Evolutionary conservation across 2,888 invertebrate species (phyloP).

Genomic region (Drosophila demipolita): DNA sequence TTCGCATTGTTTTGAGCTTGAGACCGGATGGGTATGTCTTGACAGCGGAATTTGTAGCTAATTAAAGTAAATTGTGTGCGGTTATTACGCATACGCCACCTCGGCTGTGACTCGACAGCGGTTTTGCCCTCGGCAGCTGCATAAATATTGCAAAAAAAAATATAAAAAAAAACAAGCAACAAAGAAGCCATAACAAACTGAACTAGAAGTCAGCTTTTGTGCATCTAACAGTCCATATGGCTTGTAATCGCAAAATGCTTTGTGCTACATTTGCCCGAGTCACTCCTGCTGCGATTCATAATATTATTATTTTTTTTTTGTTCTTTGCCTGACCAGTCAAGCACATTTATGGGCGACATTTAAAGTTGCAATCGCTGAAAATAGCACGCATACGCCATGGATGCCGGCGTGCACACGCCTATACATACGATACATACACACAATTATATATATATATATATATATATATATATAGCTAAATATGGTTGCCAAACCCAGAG

Average conservation of each 20-base stretch:
- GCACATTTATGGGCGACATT: slow-evolving; percentile 51
- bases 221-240: slow-evolving; percentile 40
- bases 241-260: slow-evolving; percentile 36
- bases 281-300: slow-evolving; percentile 52
- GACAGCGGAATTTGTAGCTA: background rate
- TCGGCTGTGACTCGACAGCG: slow-evolving; percentile 11
- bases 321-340: slow-evolving; percentile 8
- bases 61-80: slow-evolving; percentile 27
- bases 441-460: slow-evolving; percentile 5
- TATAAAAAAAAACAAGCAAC: background rate
- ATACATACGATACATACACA: slow-evolving; percentile 46
- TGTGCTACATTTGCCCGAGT: slow-evolving; percentile 47
- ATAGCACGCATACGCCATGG: slow-evolving; percentile 81
- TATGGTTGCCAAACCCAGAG: slow-evolving; percentile 57
- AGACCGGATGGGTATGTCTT: slow-evolving; percentile 2
- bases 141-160: slow-evolving; percentile 13
- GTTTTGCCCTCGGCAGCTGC: slow-evolving; percentile 22
- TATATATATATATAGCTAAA: slow-evolving; percentile 44
- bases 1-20: background rate
- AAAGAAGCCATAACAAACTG: slow-evolving; percentile 47
- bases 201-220: slow-evolving; percentile 27
- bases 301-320: slow-evolving; percentile 35
- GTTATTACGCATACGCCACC: slow-evolving; percentile 51
- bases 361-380: slow-evolving; percentile 63
- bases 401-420: slow-evolving; percentile 58